Percentiles rank a stretch among this genome's conserved stretches.
phyloP scores from a whole-genome alignment of 1,140 invertebrate genomes.

The Drosophila funebris region DNA sequence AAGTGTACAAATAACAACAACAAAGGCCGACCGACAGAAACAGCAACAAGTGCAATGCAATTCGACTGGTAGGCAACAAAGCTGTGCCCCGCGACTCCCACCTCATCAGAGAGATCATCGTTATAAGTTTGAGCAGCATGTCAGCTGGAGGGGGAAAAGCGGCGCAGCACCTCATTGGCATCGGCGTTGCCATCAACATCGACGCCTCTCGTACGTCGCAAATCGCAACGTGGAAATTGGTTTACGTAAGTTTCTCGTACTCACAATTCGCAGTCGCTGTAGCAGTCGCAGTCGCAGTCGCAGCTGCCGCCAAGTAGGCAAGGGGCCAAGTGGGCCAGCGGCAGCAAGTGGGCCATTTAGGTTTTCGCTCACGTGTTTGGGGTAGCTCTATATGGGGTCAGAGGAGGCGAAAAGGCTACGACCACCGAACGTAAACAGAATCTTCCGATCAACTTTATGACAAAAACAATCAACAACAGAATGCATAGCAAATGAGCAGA shows the following conservation, averaged over 20 bases:
- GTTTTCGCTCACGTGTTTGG: constrained; percentile 39
- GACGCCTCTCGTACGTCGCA: constrained; percentile 61
- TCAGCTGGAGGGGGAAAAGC: constrained; percentile 58
- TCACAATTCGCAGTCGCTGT: constrained; percentile 30
- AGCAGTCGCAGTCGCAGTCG: constrained; percentile 23
- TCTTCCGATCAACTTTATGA: constrained; percentile 51
- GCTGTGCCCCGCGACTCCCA: background rate
- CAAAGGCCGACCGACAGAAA: background rate
- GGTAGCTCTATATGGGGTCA: background rate
- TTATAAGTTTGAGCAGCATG: constrained; percentile 28
- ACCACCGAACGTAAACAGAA: constrained; percentile 31
- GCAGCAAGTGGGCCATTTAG: constrained; percentile 27
- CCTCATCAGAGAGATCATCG: constrained; percentile 5
- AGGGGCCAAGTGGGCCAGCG: constrained; percentile 16
- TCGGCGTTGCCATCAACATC: constrained; percentile 14
- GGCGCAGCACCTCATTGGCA: constrained; percentile 42
- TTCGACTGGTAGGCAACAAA: constrained; percentile 46
- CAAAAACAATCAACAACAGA: constrained; percentile 49
- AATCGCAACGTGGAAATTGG: constrained; percentile 83
- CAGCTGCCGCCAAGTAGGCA: background rate
- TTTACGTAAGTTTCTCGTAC: constrained; percentile 78
- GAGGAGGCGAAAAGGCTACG: background rate
- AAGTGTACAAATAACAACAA: constrained; percentile 35
- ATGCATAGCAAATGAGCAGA: constrained; percentile 56
- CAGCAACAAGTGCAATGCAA: constrained; percentile 60